A percentile compares a stretch with the other conserved stretches of the same genome.
Evolutionary conservation across 1,140 invertebrate genomes (phyloP).

Genomic region (Sitobion miscanthi): DNA sequence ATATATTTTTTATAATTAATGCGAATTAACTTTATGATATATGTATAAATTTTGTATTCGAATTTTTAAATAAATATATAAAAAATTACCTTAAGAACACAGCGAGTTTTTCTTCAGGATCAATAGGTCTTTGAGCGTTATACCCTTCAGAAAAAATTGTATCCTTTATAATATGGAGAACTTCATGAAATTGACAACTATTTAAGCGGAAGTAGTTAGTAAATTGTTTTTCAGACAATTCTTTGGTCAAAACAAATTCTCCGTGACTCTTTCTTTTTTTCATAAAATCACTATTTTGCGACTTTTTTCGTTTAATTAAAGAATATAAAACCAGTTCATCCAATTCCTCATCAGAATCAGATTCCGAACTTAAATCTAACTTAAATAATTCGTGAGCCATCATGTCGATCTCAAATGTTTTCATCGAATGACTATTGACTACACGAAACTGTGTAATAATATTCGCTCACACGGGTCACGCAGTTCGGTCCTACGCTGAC

Average conservation of each 20-base stretch:
- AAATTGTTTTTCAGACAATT: neutral
- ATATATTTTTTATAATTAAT: too few relatives aligned
- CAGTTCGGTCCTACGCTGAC: neutral
- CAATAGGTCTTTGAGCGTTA: neutral
- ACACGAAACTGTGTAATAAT: neutral
- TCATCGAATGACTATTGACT: neutral
- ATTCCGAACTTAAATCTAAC: conserved; percentile 19
- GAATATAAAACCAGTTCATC: neutral
- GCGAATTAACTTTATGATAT: neutral
- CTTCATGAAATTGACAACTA: conserved; percentile 8
- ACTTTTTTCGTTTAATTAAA: too few relatives aligned
- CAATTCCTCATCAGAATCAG: neutral
- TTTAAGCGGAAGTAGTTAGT: conserved; percentile 7
- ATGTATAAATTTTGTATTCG: neutral
- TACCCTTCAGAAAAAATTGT: neutral
- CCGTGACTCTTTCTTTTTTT: neutral
- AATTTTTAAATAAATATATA: neutral
- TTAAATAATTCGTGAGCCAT: neutral
- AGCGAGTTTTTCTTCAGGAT: neutral
- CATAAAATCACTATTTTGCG: neutral
- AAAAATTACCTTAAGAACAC: neutral
- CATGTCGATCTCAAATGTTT: conserved; percentile 10
- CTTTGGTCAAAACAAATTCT: neutral
- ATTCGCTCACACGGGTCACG: neutral
- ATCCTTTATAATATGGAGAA: conserved; percentile 9